A percentile compares a stretch with the other conserved stretches of the same genome.
Conservation (phyloP, 2,888 invertebrate species). For the Pachydiplax longipennis region DNA sequence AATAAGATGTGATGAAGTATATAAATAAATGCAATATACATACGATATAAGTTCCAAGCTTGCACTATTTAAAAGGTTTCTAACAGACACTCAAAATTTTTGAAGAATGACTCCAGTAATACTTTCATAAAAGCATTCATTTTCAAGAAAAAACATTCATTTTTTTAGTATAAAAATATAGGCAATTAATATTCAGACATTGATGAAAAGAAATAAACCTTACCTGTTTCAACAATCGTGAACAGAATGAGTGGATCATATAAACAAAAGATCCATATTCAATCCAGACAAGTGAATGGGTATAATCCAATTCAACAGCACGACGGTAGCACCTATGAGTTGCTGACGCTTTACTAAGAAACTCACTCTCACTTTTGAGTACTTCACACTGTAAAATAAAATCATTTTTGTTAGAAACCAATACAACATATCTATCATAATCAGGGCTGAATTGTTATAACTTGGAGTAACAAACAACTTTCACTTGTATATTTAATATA, state of each 20-base stretch:
- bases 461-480: no score
- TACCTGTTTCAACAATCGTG: slow-evolving; percentile 82
- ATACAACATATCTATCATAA: no score
- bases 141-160: not conserved
- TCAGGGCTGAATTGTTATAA: no score
- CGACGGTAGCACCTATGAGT: slow-evolving; percentile 83
- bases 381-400: slow-evolving; percentile 55
- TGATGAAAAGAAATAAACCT: slow-evolving; percentile 53
- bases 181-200: not conserved
- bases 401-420: not conserved
- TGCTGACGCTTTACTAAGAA: slow-evolving; percentile 69
- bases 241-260: slow-evolving; percentile 88
- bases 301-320: slow-evolving; percentile 77
- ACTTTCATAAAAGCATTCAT: not conserved
- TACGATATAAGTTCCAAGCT: no score
- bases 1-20: not conserved
- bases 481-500: no score
- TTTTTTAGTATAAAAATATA: not conserved
- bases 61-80: no score
- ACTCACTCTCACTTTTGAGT: slow-evolving; percentile 65
- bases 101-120: not conserved
- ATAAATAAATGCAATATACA: not conserved
- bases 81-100: no score
- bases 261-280: slow-evolving; percentile 93
- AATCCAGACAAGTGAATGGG: slow-evolving; percentile 81